A percentile compares a stretch with the other conserved stretches of the same genome.
Evolutionary conservation across 2,888 invertebrate genomes (phyloP).

Genomic region (Drosophila helvetica): DNA sequence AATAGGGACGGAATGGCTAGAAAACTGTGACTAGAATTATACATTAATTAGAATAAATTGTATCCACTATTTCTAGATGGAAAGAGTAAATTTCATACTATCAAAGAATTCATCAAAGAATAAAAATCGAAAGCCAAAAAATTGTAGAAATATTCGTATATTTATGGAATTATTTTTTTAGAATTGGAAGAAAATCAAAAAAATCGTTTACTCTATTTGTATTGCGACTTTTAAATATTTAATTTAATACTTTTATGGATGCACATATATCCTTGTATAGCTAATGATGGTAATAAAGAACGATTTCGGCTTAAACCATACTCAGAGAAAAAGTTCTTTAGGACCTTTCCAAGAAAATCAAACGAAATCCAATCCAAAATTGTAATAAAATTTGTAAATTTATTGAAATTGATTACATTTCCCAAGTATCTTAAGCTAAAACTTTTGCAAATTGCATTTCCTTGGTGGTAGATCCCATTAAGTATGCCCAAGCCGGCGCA

Average conservation of each 20-base stretch:
- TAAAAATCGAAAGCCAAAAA: too few relatives aligned
- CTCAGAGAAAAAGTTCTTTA: constrained; percentile 20
- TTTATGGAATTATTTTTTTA: too few relatives aligned
- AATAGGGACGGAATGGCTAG: background rate
- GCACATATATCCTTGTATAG: too few relatives aligned
- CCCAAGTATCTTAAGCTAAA: constrained; percentile 46
- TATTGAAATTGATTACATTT: constrained; percentile 28
- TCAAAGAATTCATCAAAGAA: too few relatives aligned
- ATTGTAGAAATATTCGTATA: too few relatives aligned
- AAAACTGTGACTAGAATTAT: background rate
- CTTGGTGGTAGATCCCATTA: constrained; percentile 52
- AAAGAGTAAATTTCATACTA: too few relatives aligned
- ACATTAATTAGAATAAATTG: too few relatives aligned
- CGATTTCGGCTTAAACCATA: background rate
- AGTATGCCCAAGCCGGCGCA: constrained; percentile 61
- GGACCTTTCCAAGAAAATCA: constrained; percentile 37
- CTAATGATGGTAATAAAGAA: background rate
- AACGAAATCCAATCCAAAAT: background rate
- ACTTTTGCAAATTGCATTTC: constrained; percentile 59
- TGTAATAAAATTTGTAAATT: constrained; percentile 55
- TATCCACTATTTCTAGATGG: too few relatives aligned
- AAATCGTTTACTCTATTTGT: too few relatives aligned
- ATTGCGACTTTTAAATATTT: too few relatives aligned
- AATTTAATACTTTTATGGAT: too few relatives aligned
- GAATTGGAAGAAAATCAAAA: too few relatives aligned